Conservation (phyloP, 2,113 vertebrate species). For the Benitochromis conjunctus region DNA sequence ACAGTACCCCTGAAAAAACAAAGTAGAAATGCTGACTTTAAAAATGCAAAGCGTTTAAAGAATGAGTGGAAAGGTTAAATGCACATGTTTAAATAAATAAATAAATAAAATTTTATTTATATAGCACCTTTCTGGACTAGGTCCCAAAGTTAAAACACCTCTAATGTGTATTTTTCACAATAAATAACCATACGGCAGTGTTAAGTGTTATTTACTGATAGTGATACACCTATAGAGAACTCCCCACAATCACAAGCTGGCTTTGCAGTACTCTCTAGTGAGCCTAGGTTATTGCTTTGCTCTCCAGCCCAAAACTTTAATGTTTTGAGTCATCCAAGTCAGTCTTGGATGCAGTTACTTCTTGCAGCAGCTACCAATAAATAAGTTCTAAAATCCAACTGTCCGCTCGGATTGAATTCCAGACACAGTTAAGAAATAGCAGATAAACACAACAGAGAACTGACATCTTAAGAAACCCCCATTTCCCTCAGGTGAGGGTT, state of each 20-base stretch:
- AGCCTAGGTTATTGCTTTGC: background rate
- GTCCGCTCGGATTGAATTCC: background rate
- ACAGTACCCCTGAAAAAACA: background rate
- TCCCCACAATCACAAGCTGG: background rate
- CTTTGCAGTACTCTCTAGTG: background rate
- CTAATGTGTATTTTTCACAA: background rate
- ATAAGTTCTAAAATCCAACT: background rate
- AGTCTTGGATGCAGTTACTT: background rate
- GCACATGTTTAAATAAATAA: no score
- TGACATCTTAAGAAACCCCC: background rate
- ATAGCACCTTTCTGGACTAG: no score
- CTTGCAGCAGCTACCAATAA: background rate
- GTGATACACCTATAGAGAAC: background rate
- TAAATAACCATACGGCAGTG: background rate
- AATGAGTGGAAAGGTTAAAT: background rate
- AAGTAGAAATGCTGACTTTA: background rate
- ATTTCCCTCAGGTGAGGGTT: background rate
- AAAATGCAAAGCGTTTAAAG: background rate
- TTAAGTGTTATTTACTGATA: background rate
- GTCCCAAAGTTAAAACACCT: no score
- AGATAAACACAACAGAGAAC: background rate
- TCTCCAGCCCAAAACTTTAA: background rate
- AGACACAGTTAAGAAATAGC: background rate
- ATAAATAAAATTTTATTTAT: no score
- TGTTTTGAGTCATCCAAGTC: background rate